phyloP scores from a whole-genome alignment of 2,888 invertebrate genomes.

The Conomelus anceps region DNA sequence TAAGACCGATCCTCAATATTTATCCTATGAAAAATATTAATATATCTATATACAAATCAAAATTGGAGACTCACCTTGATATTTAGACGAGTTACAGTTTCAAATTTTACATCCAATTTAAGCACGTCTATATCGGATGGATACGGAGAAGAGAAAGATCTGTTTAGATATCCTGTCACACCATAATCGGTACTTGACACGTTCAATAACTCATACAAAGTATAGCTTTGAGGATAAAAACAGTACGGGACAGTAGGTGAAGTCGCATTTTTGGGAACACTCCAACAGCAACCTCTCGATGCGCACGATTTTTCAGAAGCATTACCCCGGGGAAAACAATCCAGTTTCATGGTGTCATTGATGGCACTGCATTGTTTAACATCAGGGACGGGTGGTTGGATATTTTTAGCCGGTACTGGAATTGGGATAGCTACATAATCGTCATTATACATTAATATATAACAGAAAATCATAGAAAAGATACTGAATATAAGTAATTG shows the following conservation, averaged over 20 bases:
- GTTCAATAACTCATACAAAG: conserved; percentile 57
- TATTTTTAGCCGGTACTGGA: background rate
- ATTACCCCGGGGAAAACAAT: conserved; percentile 34
- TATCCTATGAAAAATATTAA: too few species aligned
- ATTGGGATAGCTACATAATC: background rate
- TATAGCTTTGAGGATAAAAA: conserved; percentile 62
- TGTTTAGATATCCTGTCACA: conserved; percentile 50
- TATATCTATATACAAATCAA: too few species aligned
- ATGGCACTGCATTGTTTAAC: background rate
- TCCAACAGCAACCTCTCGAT: conserved; percentile 34
- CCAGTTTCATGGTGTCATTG: conserved; percentile 32
- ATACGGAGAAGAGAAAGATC: conserved; percentile 53
- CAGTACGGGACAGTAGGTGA: conserved; percentile 56
- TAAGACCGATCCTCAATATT: too few species aligned
- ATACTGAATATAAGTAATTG: too few species aligned
- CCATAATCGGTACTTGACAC: conserved; percentile 55
- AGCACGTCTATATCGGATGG: conserved; percentile 55
- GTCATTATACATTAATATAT: too few species aligned
- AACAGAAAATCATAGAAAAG: too few species aligned
- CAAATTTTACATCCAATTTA: conserved; percentile 54
- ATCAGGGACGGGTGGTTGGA: background rate
- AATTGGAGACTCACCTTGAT: conserved; percentile 64
- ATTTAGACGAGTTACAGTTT: conserved; percentile 56
- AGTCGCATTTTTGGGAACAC: conserved; percentile 5
- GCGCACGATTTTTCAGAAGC: conserved; percentile 29